phyloP scores from a whole-genome alignment of 2,797 vertebrate species.

The Ceyx erithaca region DNA sequence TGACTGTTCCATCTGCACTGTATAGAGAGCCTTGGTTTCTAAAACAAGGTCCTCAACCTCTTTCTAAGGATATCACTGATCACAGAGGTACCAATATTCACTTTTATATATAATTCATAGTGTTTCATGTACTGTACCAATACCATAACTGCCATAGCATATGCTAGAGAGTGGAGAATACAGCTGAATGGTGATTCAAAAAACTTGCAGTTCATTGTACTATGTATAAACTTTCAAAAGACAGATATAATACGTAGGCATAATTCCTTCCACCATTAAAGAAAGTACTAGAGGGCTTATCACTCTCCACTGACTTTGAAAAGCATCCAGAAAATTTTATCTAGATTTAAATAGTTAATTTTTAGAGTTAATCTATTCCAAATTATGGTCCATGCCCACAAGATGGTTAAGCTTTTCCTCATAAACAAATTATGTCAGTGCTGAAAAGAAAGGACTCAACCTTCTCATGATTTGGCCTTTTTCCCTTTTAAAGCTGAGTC shows the following conservation, averaged over 20 bases:
- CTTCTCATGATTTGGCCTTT: neutral
- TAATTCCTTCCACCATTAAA: neutral
- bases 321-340: neutral
- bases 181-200: neutral
- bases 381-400: neutral
- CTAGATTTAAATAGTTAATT: neutral
- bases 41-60: no score
- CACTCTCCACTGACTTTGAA: neutral
- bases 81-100: neutral
- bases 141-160: accelerated
- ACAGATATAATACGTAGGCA: accelerated
- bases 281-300: neutral
- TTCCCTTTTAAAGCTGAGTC: neutral
- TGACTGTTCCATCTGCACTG: neutral
- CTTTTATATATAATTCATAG: neutral
- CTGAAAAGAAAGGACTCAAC: neutral
- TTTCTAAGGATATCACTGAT: neutral
- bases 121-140: neutral
- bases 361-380: neutral
- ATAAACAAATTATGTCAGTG: neutral
- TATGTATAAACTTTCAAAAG: neutral
- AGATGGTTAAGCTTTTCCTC: neutral
- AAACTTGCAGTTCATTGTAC: neutral
- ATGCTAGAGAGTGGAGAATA: neutral
- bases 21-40: neutral